Percentiles rank a stretch among this genome's conserved stretches.
Conservation (phyloP, 2,888 invertebrate species). For the Dryobotodes eremita region DNA sequence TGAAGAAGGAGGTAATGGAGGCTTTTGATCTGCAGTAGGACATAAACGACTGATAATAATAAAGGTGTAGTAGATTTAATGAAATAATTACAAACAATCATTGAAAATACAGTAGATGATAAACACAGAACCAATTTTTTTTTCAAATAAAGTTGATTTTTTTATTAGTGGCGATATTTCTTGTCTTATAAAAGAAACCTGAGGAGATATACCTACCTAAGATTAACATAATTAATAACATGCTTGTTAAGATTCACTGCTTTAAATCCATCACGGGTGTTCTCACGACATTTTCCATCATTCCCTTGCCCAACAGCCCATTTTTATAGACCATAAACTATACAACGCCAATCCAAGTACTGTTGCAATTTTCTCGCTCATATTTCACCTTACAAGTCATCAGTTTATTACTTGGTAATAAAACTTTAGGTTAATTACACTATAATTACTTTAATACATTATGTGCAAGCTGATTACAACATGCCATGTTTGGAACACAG, state of each 20-base stretch:
- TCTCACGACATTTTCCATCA: constrained; percentile 34
- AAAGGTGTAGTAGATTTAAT: not conserved
- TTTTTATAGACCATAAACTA: constrained; percentile 44
- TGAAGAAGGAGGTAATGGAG: not conserved
- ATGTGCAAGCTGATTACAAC: constrained; percentile 39
- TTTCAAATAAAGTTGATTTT: not conserved
- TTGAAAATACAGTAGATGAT: not conserved
- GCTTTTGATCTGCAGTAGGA: not conserved
- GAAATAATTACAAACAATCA: not conserved
- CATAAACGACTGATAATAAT: not conserved
- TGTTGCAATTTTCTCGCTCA: constrained; percentile 43
- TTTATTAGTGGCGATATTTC: not conserved
- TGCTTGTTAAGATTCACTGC: not conserved
- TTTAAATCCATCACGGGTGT: constrained; percentile 4
- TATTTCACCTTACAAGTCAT: constrained; percentile 45
- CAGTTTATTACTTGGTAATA: constrained; percentile 51
- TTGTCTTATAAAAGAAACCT: not conserved
- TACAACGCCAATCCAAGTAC: constrained; percentile 26
- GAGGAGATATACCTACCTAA: not conserved
- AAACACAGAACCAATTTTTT: not conserved
- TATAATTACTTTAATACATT: constrained; percentile 48
- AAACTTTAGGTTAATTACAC: constrained; percentile 42
- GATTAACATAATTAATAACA: not conserved
- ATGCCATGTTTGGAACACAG: constrained; percentile 21
- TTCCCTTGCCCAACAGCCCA: not conserved